Base-by-base conservation (phyloP, 2,888 invertebrate species). In the Drosophila borealis region DNA sequence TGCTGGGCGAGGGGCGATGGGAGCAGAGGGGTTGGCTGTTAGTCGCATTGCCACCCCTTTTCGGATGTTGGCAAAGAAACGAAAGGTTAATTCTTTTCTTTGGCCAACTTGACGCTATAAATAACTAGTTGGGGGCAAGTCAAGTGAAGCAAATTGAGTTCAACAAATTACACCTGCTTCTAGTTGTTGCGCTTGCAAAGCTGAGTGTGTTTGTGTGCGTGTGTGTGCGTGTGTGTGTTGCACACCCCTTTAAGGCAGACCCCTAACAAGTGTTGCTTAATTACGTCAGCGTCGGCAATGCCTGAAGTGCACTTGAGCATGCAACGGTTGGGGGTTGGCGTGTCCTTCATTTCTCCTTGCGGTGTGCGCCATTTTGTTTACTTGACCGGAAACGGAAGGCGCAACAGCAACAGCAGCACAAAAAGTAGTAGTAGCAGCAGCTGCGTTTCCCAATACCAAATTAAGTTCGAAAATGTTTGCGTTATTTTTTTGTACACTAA, bases 181-280 rank as follows among this genome's bases (percentile, higher is more conserved):
- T 45, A 72, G 68, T 51, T 62, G 42, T 29, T 29, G 29, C 29
- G 29, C 29, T 29, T 29, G 29, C 29, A 29, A 29, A 29, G 29
- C 29, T 60, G 13, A 36, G 3, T 17, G 33, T 46, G 29, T 70
- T 62, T 63, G 61, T 41, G 34, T 45, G 34, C 56, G 70, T 49
- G 36, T 37, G 39, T 66, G 41, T 56, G 53, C 34, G 51, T 36
- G 61, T 55, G 66, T 61, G 51, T 57, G 69, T 13, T 10, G 55
- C 56, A 73, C 69, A 56, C 57, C 55, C 51, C 21, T 54, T 4
- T 13, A 17, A 34, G 2, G 2, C 45, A 34, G 45, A 21, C 41
- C 53, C 55, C 75, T 70, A 83, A 83, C 84, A 86, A 83, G 87
- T 83, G 87, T 84, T 87, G 81, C 78, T 81, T 83, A 83, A 83